Evolutionary conservation across 2,888 invertebrate genomes (phyloP), one percentile per base, ranked within the genome.

Genomic region (Nomada ruficornis): DNA sequence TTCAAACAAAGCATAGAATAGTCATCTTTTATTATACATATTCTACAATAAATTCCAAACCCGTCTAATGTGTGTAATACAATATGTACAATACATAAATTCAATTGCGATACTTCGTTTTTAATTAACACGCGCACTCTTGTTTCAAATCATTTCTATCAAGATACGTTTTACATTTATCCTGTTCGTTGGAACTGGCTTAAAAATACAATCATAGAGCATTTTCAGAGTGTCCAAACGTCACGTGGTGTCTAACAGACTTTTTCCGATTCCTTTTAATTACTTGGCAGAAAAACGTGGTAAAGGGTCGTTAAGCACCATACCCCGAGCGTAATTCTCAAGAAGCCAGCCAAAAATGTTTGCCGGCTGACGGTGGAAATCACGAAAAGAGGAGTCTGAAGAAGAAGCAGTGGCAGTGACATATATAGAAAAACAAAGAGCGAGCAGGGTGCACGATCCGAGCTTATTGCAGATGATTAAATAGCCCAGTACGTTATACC

Each of bases 211-310:
- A 36, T 36, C 29, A 36, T 36, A 36, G 0, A 36, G 29, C 29
- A 36, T 36, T 85, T 76, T 26, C 26, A 18, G 15, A 44, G 47
- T 47, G 10, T 26, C 36, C 13, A 26, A 47, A 18, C 47, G 15
- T 26, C 47, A 18, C 18, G 44, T 64, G 59, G 77, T 75, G 81
- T 57, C 73, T 60, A 44, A 71, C 80, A 67, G 68, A 60, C 73
- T 80, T 80, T 65, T 77, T 54, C 60, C 69, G 81, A 87, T 80
- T 87, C 83, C 75, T 85, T 84, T 87, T 87, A 87, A 87, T 87
- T 87, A 87, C 87, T 87, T 87, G 71, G 64, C 55, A 67, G 70
- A 87, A 82, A 83, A 85, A 85, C 76, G 79, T 52, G 52, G 85
- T 62, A 68, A 71, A 68, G 60, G 79, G 47, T 85, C 85, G 81